Base-by-base conservation (phyloP, 2,888 invertebrate genomes). In the Aproaerema taeniolella region DNA sequence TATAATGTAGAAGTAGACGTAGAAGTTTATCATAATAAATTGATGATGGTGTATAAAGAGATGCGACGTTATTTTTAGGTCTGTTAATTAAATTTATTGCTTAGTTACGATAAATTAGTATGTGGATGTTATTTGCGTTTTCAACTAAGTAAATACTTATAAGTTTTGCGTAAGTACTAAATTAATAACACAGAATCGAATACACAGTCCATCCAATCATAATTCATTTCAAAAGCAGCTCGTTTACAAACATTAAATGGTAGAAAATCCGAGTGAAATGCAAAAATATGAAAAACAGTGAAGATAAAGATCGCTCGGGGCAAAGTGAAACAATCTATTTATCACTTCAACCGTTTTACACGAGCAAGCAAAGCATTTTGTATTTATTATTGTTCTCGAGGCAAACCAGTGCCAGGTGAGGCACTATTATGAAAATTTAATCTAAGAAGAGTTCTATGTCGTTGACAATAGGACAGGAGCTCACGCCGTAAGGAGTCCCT, bases 311-410 rank as follows among this genome's bases (percentile, higher is more conserved):
- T 16, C 25, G 31, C 30, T 39, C 24, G 26, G 10, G 37, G 33
- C 41, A 37, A 39, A 42, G 37, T 34, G 45, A 31, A 38, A 42
- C 39, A 33, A 34, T 42, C 39, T 42, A 45, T 45, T 45, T 45
- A 42, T 42, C 39, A 36, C 39, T 36, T 31, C 33, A 37, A 38
- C 37, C 32, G 34, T 38, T 38, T 30, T 30, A 34, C 43, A 30
- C 37, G 41, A 39, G 44, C 39, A 20, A 20, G 10, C 8, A 20
- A 14, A 14, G 34, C 31, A 14, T 14, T 31, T 15, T 31, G 30
- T 30, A 24, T 38, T 38, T 38, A 31, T 38, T 38, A 38, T 31
- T 38, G 20, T 38, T 30, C 28, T 28, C 6, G 11, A 35, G 35
- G 28, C 28, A 35, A 35, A 35, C 28, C 28, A 35, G 28, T 28